Conservation (phyloP, 2,113 vertebrate genomes). For the Carassius gibelio region DNA sequence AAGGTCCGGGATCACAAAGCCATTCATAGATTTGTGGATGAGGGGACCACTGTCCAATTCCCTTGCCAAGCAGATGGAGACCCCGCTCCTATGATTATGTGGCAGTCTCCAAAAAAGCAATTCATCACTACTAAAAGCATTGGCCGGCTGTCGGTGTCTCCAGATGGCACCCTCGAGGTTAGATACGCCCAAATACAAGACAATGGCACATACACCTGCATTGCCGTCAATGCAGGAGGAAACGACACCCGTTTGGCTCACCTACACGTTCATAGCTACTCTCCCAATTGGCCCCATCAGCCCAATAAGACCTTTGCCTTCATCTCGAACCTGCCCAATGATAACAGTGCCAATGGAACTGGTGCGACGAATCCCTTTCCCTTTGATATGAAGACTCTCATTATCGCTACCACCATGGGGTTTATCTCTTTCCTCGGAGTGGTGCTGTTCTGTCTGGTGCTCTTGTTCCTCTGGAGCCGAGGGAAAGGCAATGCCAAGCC, state of each 20-base stretch:
- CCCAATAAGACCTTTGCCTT: conserved; percentile 98
- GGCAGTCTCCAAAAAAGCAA: conserved; percentile 94
- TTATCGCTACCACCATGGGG: conserved; percentile 98
- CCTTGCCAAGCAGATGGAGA: conserved; percentile 91
- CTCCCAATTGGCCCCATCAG: conserved; percentile 97
- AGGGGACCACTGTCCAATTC: conserved; percentile 93
- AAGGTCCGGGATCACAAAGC: conserved; percentile 90
- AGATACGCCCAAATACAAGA: conserved; percentile 98
- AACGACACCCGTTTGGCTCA: conserved; percentile 93
- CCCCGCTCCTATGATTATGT: conserved; percentile 88
- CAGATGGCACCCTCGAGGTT: conserved; percentile 92
- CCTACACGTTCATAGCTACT: conserved; percentile 96
- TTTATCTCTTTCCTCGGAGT: conserved; percentile 99
- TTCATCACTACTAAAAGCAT: conserved; percentile 92
- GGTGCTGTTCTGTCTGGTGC: conserved; percentile 96
- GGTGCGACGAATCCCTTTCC: conserved; percentile 90
- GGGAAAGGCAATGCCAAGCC: conserved; percentile 96
- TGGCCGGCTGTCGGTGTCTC: conserved; percentile 89
- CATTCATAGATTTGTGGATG: conserved; percentile 91
- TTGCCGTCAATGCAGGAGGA: conserved; percentile 94
- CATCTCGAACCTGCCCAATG: conserved; percentile 96
- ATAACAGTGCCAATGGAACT: conserved; percentile 91
- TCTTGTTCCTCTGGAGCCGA: conserved; percentile 97
- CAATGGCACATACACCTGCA: conserved; percentile 95
- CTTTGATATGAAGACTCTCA: conserved; percentile 97